A percentile compares a stretch with the other conserved stretches of the same genome.
Evolutionary conservation across 2,113 vertebrate genomes (phyloP).

Genomic region (Vimba vimba): DNA sequence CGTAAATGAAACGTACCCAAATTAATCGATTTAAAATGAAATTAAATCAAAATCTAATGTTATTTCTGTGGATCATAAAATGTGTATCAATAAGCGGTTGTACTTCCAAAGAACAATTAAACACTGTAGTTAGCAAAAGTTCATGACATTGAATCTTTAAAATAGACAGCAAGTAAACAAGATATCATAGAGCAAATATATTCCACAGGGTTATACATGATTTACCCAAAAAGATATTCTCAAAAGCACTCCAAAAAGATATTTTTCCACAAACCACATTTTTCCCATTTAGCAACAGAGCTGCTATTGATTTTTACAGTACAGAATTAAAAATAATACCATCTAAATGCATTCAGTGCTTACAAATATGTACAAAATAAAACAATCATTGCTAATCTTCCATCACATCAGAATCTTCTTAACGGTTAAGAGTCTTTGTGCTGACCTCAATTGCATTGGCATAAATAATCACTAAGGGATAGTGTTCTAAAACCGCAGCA

Average conservation of each 20-base stretch:
- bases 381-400: neutral
- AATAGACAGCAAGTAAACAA: neutral
- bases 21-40: neutral
- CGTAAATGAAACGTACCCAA: neutral
- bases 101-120: neutral
- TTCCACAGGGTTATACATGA: neutral
- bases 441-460: slow-evolving; percentile 4
- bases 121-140: neutral
- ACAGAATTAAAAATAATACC: neutral
- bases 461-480: slow-evolving; percentile 17
- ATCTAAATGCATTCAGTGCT: slow-evolving; percentile 5
- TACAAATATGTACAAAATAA: neutral
- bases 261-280: slow-evolving; percentile 2
- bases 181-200: neutral
- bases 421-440: neutral
- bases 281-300: slow-evolving; percentile 18
- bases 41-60: neutral
- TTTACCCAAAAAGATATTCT: no score
- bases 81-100: neutral
- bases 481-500: neutral
- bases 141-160: neutral
- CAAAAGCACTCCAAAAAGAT: neutral
- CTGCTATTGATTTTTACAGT: slow-evolving; percentile 6
- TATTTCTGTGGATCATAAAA: neutral
- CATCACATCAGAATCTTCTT: neutral